phyloP scores from a whole-genome alignment of 2,888 invertebrate genomes.

The Nebria salina region DNA sequence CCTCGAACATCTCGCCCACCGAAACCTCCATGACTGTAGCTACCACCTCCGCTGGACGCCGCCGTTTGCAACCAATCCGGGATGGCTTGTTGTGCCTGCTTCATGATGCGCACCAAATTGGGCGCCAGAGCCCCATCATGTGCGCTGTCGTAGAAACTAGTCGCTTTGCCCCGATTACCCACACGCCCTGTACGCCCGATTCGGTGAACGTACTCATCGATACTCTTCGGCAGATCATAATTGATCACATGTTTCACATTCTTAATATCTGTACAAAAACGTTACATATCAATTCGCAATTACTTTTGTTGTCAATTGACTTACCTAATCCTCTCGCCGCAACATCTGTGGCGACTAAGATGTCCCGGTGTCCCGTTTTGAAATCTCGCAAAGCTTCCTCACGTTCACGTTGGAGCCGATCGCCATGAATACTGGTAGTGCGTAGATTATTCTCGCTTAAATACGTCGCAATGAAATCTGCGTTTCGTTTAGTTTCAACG shows the following conservation, averaged over 20 bases:
- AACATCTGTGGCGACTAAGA: conserved; percentile 95
- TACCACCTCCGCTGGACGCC: conserved; percentile 61
- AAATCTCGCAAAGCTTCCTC: conserved; percentile 83
- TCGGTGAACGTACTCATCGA: conserved; percentile 95
- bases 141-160: conserved; percentile 80
- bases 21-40: conserved; percentile 64
- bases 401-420: conserved; percentile 76
- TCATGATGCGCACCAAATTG: conserved; percentile 77
- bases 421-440: conserved; percentile 80
- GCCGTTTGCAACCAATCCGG: conserved; percentile 78
- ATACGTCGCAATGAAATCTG: conserved; percentile 88
- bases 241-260: conserved; percentile 91
- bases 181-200: conserved; percentile 96
- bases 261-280: conserved; percentile 74
- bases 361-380: conserved; percentile 76
- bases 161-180: conserved; percentile 87
- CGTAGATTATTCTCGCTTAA: conserved; percentile 80
- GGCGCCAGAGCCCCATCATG: conserved; percentile 70
- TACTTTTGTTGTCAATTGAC: conserved; percentile 26
- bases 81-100: conserved; percentile 80
- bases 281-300: neutral
- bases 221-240: conserved; percentile 87
- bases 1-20: conserved; percentile 75
- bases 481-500: conserved; percentile 88
- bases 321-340: conserved; percentile 89